Evolutionary conservation across 2,888 invertebrate species (phyloP).

Genomic region (Papilio protenor): DNA sequence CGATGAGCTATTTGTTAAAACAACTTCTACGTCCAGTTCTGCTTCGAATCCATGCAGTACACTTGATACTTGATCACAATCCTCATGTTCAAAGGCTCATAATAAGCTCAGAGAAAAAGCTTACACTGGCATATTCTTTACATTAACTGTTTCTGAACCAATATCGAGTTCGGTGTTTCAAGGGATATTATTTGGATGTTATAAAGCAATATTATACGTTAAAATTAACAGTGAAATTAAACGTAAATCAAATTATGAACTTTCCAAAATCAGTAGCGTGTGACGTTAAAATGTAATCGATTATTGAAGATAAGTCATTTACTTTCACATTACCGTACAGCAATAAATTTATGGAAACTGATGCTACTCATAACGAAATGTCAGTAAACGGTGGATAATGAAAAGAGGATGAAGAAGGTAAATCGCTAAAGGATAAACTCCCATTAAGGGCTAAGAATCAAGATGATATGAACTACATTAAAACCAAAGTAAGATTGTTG

Average conservation of each 20-base stretch:
- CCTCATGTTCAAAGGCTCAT: too few relatives aligned
- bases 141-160: not conserved
- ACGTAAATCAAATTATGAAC: slow-evolving; percentile 42
- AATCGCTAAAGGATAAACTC: not conserved
- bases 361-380: slow-evolving; percentile 28
- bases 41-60: not conserved
- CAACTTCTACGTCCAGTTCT: slow-evolving; percentile 16
- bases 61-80: not conserved
- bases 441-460: not conserved
- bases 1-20: slow-evolving; percentile 1
- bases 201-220: not conserved
- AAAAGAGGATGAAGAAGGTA: not conserved
- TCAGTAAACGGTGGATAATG: slow-evolving; percentile 19
- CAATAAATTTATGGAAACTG: slow-evolving; percentile 31
- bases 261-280: slow-evolving; percentile 37
- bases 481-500: not conserved
- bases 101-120: too few relatives aligned
- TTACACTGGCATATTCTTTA: not conserved
- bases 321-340: slow-evolving; percentile 35
- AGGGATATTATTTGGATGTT: not conserved
- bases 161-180: not conserved
- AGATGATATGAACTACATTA: not conserved
- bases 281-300: slow-evolving; percentile 29
- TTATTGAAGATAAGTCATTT: slow-evolving; percentile 38
- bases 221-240: not conserved